Base-by-base conservation (phyloP, 2,113 vertebrate genomes). In the Pelvicachromis taeniatus region DNA sequence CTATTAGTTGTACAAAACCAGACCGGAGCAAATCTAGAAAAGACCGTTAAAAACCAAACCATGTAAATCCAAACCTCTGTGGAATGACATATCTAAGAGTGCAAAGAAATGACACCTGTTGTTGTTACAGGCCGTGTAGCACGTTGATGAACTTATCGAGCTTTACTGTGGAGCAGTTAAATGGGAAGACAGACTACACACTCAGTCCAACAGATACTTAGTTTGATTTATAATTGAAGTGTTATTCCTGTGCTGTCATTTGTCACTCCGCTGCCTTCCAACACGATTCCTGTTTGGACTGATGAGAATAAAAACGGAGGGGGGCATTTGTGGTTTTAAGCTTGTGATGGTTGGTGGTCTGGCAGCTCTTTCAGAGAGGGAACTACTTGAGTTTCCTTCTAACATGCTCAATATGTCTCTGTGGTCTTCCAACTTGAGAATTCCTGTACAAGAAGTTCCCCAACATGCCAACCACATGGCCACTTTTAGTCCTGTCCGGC, bases 401-500 rank as follows among this genome's bases (percentile, higher is more conserved):
- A 77, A 83, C 14, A 16, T 48, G 81, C 77, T 77, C 52, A 54
- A 35, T 77, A 68, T 65, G 14, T 42, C 19, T 21, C 10, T 21
- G 54, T 23, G 78, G 53, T 84, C 63, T 85, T 82, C 63, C 42
- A 73, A 84, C 75, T 88, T 90, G 50, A 82, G 80, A 85, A 88
- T 86, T 78, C 80, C 63, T 59, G 4, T 31, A n/a, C 52, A 23
- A 2, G 9, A 87, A 86, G 59, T 78, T 56, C 29, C 68, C 29
- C 79, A 88, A 85, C 85, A 85, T 93, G 92, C 82, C 82, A 75
- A 85, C 85, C 92, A 90, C 84, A 91, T 93, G 93, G 85, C 50
- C 58, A 75, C 84, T 80, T 55, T 78, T 3, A 84, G 83, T 40
- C 33, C 21, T 58, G 89, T 86, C 87, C 80, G 45, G 78, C 59